phyloP scores from a whole-genome alignment of 1,140 invertebrate species.

The Aradophagus sp. region DNA sequence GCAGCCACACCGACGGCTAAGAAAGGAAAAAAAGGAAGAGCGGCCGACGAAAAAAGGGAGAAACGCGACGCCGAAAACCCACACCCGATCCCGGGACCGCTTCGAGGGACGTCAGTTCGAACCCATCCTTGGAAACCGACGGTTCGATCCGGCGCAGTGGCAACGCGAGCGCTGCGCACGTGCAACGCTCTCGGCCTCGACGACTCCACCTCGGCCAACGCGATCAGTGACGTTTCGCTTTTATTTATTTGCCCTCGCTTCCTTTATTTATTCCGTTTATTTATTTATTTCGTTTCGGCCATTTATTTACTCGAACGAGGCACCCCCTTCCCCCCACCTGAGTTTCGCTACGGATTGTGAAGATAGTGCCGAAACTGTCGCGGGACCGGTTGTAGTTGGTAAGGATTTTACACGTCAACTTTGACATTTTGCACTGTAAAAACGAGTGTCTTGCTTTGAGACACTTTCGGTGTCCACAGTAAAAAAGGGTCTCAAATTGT shows the following conservation, averaged over 20 bases:
- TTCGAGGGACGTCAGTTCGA: constrained; percentile 69
- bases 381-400: constrained; percentile 1
- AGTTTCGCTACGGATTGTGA: too few species aligned
- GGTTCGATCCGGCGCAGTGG: constrained; percentile 58
- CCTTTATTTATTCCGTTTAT: too few species aligned
- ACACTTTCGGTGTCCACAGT: too few species aligned
- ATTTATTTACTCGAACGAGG: too few species aligned
- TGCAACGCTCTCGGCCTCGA: constrained; percentile 7
- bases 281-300: too few species aligned
- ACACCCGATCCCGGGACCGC: constrained; percentile 67
- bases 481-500: too few species aligned
- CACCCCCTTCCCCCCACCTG: too few species aligned
- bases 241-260: too few species aligned
- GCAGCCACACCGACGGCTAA: constrained; percentile 64
- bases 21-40: constrained; percentile 52
- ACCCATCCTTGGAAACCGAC: constrained; percentile 73
- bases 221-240: constrained; percentile 20
- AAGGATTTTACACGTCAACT: constrained; percentile 8
- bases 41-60: constrained; percentile 39
- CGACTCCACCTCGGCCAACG: neutral
- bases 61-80: constrained; percentile 71
- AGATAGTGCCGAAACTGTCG: neutral
- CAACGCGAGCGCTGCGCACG: constrained; percentile 23
- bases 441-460: too few species aligned
- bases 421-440: too few species aligned